Conservation (phyloP, 1,140 invertebrate genomes). For the Paraescarpia echinospica region DNA sequence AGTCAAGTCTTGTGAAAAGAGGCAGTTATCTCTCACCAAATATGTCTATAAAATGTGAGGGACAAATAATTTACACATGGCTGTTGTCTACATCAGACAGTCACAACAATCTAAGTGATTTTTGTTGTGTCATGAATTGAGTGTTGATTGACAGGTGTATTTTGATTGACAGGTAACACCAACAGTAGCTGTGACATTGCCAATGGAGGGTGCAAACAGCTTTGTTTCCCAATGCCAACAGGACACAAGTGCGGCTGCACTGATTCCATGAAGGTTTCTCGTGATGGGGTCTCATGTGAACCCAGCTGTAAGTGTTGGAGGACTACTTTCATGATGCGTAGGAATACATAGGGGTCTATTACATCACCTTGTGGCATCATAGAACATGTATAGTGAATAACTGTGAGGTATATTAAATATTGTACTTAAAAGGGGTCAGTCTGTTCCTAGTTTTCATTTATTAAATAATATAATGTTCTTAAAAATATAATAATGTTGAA, state of each 20-base stretch:
- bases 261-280: not conserved
- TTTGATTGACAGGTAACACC: not conserved
- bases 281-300: not conserved
- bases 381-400: not conserved
- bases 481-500: too few species aligned
- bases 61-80: too few species aligned
- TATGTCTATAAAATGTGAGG: too few species aligned
- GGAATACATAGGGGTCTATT: not conserved
- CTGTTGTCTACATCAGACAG: too few species aligned
- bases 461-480: too few species aligned
- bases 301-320: not conserved
- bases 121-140: too few species aligned
- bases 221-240: not conserved
- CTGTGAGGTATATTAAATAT: too few species aligned
- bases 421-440: too few species aligned
- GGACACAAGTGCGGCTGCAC: not conserved
- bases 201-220: not conserved
- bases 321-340: not conserved
- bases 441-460: too few species aligned
- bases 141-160: not conserved
- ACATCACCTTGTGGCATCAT: not conserved
- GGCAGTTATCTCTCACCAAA: too few species aligned
- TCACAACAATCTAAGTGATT: too few species aligned
- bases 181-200: not conserved
- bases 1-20: too few species aligned